A percentile compares a stretch with the other conserved stretches of the same genome.
Evolutionary conservation across 2,888 invertebrate species (phyloP).

Genomic region (Arctia plantaginis): DNA sequence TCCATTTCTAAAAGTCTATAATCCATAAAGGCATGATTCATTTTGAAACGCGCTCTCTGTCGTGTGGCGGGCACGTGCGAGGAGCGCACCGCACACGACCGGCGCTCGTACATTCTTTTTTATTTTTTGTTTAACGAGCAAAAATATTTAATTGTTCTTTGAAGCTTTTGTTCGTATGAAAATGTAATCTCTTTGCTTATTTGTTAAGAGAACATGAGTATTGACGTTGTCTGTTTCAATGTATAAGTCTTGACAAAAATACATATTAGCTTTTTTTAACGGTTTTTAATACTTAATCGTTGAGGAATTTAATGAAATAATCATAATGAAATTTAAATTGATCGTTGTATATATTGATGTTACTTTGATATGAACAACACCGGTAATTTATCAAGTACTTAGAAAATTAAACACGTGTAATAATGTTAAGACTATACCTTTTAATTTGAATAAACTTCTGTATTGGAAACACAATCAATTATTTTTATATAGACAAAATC

Average conservation of each 20-base stretch:
- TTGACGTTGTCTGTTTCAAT: conserved; percentile 49
- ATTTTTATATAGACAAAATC: too few species aligned
- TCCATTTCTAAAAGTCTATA: conserved; percentile 36
- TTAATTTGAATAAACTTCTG: background rate
- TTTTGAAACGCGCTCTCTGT: conserved; percentile 39
- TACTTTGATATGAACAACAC: background rate
- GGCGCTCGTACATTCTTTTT: conserved; percentile 48
- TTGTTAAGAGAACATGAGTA: conserved; percentile 63
- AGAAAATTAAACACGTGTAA: background rate
- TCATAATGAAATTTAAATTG: background rate
- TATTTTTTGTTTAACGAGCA: conserved; percentile 70
- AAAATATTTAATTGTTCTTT: conserved; percentile 77
- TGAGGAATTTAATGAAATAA: background rate
- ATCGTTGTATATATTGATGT: background rate
- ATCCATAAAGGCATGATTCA: conserved; percentile 43
- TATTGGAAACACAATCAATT: too few species aligned
- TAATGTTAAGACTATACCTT: background rate
- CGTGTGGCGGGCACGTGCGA: conserved; percentile 54
- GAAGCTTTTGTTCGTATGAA: conserved; percentile 56
- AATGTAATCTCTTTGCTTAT: conserved; percentile 67
- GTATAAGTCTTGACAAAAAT: background rate
- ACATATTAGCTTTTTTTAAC: background rate
- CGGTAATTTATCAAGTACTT: background rate
- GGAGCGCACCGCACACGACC: conserved; percentile 49
- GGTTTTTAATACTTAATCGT: background rate